Evolutionary conservation across 2,113 vertebrate genomes (phyloP), one percentile per base, ranked within the genome.

Genomic region (Protobothrops mucrosquamatus): DNA sequence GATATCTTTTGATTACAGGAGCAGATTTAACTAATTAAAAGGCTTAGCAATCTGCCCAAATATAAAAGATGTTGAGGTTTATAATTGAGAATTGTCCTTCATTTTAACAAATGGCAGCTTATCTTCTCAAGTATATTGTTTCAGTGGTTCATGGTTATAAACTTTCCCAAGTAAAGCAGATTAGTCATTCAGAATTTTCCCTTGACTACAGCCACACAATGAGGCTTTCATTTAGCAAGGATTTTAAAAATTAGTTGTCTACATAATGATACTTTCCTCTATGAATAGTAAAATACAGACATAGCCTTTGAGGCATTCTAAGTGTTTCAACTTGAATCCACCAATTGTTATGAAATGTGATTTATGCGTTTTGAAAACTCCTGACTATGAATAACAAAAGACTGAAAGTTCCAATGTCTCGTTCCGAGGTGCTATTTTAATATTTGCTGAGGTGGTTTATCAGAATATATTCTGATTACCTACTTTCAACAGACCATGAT

Each of bases 11-110:
- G 95, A 96, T 96, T 96, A 93, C 23, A 96, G 97, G 97, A 97
- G 95, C 95, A 98, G 97, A 98, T 98, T 98, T 97, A 97, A 98
- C 98, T 98, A 98, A 98, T 98, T 98, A 98, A 92, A 87, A 96
- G 97, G 97, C 98, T 97, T 97, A 97, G 98, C 96, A 95, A 94
- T 14, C 94, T 26, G 88, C 97, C 97, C 94, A 94, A 96, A 97
- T 95, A 97, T 89, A 98, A 98, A 97, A 97, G 96, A 97, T 96
- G 95, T 96, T 69, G 95, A 88, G 90, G 93, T 94, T 98, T 98
- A 94, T 97, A 97, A 97, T 94, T 93, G 85, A 96, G 96, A 94
- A 94, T 96, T 97, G 57, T 96, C 97, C 93, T 97, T 87, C 10
- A 93, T 97, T 96, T 96, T 96, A 96, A 96, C 95, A 94, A 97